Evolutionary conservation across 2,797 vertebrate genomes (phyloP), one percentile per base, ranked within the genome.

Genomic region (Hozukius guyotensis): DNA sequence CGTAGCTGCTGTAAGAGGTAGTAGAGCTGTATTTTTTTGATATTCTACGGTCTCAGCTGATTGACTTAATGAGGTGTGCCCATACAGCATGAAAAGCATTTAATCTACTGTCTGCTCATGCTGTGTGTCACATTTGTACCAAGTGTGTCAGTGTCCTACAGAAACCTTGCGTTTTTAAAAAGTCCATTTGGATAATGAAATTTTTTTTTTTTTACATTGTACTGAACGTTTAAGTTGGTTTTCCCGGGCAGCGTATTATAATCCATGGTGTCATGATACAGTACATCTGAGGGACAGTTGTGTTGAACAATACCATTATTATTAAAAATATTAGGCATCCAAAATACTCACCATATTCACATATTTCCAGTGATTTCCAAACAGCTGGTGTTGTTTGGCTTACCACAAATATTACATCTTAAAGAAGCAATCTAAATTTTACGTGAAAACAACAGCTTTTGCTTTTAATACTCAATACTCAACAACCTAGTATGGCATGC

Each of bases 61-160:
- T 88, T 87, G 83, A 87, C 82, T 81, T 85, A 81, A 89, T 87
- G 82, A 89, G 78, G 80, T 83, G 88, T 88, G 77, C 83, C 71
- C 67, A 34, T 74, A 69, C 78, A 73, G n/a, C 78, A 60, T 80
- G 55, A 74, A 75, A 82, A 71, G 55, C 75, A 74, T 88, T 83
- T 87, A 86, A 64, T 68, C 27, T 14, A 31, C 68, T 74, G 70
- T 83, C 38, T 80, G 18, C 69, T 78, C 20, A 11, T 69, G 75
- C 57, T 80, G 60, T 16, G 24, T 36, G 13, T 61, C 66, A 72
- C 20, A 31, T n/a, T 32, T 65, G n/a, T 31, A 63, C 49, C 14
- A 29, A 25, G 32, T 4, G 38, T 56, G 42, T 67, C 60, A 27
- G 29, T 52, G 42, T 73, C 68, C 32, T 38, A 36, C 61, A 59